These are phyloP conservation scores for Brachyhypopomus gauderio DNA, from an alignment of 2,113 vertebrate species.

Conservation along the genomic window DNA sequence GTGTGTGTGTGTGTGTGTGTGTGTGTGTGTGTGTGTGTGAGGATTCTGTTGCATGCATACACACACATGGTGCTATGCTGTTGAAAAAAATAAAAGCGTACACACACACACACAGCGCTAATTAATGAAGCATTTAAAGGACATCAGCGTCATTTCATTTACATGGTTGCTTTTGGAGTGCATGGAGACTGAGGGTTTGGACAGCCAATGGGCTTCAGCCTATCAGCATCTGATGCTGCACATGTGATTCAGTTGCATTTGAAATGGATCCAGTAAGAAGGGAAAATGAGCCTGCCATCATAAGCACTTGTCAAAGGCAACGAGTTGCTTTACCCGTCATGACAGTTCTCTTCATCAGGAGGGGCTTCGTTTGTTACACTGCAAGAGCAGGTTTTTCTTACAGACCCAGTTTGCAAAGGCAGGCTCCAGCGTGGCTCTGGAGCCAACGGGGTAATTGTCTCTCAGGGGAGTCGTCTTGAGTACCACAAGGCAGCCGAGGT, in stretches of 20 bases:
- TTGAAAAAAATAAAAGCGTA: neutral
- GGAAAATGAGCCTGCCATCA: neutral
- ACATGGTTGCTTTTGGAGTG: neutral
- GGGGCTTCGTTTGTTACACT: constrained; percentile 8
- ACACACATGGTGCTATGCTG: neutral
- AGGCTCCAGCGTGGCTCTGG: constrained; percentile 56
- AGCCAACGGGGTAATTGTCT: constrained; percentile 62
- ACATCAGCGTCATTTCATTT: neutral
- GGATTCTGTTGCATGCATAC: too few relatives aligned
- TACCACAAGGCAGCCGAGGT: neutral
- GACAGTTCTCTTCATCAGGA: constrained; percentile 9
- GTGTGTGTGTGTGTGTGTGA: neutral
- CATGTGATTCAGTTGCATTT: neutral
- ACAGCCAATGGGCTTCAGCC: neutral
- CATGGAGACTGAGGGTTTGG: neutral
- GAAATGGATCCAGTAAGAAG: neutral
- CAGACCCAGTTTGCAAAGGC: constrained; percentile 53
- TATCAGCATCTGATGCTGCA: neutral
- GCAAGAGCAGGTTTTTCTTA: constrained; percentile 13
- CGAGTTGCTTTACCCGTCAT: constrained; percentile 3
- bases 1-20: neutral
- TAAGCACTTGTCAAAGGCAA: neutral
- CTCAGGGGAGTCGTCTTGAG: constrained; percentile 53
- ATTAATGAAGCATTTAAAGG: neutral
- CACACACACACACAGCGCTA: neutral